Evolutionary conservation across 2,888 invertebrate genomes (phyloP), one percentile per base, ranked within the genome.

Genomic region (Acrobasis repandana): DNA sequence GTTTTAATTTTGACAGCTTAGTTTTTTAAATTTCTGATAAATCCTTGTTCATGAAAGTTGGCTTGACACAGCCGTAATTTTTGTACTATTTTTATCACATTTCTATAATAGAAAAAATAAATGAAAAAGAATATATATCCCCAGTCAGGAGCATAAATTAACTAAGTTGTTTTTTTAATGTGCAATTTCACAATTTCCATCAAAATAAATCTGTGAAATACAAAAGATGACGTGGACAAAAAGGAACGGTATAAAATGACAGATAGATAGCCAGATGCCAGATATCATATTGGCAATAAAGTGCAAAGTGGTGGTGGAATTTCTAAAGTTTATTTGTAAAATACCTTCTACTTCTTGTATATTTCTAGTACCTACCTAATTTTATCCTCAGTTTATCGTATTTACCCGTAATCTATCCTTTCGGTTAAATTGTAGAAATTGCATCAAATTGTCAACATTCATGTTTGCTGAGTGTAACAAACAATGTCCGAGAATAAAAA

Each of bases 401-500:
- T 36, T 11, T 38, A 38, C 18, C 14, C 5, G 3, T 28, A 28
- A 28, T 28, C 16, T 16, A 6, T 38, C 14, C 1, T 10, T 38
- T 38, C 8, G 16, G 1, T 18, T 54, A 14, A 36, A 54, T 18
- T 36, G 14, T 18, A 38, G 36, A 14, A 43, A 54, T 38, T 54
- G 38, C 9, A 43, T 43, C 54, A 60, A 64, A 54, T 63, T 58
- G 49, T 59, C 59, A 62, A 9, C 64, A 62, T 67, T 73, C 67
- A 67, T 63, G 92, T 90, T 81, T 79, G 78, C 79, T 75, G 80
- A 76, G 75, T 72, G 74, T 72, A 73, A 66, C 75, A 79, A 79
- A 78, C 73, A 72, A 92, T 92, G 91, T 90, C 91, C 78, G 86
- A 88, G 79, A 82, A 80, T 75, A 85, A 86, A 86, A 85, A 88